Conservation (phyloP, 2,113 vertebrate genomes). For the human (Homo sapiens) region GRCh38 chr5:158550001-158550500, state of each 20-base stretch:
- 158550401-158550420: neutral
- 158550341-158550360: neutral
- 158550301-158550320: neutral
- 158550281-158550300: neutral
- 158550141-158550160: neutral
- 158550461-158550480: neutral
- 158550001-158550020: constrained; percentile 52
- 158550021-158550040: constrained; percentile 35
- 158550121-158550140: neutral
- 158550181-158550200: neutral
- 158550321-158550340: neutral
- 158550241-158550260: neutral
- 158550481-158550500: neutral
- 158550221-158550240: neutral
- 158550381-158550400: neutral
- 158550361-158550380: neutral
- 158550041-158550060: constrained; percentile 52
- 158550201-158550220: neutral
- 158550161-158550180: neutral
- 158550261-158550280: neutral
- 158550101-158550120: too few relatives aligned
- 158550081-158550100: neutral
- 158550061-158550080: constrained; percentile 33
- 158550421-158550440: neutral
- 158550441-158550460: neutral